Evolutionary conservation across 2,113 vertebrate genomes (phyloP).

Genomic region (Himantopus leucocephalus): DNA sequence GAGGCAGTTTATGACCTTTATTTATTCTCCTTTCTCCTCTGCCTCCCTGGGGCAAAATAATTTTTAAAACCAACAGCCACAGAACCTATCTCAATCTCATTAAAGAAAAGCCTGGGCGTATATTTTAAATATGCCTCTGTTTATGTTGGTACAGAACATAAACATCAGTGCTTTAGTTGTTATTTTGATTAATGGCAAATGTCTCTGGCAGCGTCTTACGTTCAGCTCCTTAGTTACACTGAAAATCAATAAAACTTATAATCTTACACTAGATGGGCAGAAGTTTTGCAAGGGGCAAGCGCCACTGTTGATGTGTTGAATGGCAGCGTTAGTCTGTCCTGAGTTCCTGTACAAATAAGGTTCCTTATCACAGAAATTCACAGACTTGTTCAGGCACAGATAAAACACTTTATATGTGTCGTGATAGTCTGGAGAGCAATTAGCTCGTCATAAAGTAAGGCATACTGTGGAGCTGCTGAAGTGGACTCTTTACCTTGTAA

Average conservation of each 20-base stretch:
- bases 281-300: neutral
- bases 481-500: neutral
- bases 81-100: neutral
- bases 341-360: neutral
- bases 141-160: neutral
- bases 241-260: neutral
- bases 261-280: neutral
- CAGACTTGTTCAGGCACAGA: neutral
- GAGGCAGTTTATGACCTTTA: neutral
- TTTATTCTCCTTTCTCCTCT: neutral
- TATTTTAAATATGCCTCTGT: neutral
- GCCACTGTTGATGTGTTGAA: neutral
- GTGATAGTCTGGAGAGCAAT: neutral
- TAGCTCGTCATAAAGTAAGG: neutral
- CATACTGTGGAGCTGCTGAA: neutral
- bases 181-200: neutral
- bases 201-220: neutral
- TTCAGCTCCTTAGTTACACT: neutral
- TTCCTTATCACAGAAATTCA: neutral
- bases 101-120: neutral
- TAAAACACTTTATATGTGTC: neutral
- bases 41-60: neutral
- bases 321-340: neutral
- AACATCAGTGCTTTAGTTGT: neutral
- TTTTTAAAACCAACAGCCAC: neutral